These are phyloP conservation scores for Drosophila sordidula DNA, from an alignment of 2,888 invertebrate genomes.

Conservation along the genomic window DNA sequence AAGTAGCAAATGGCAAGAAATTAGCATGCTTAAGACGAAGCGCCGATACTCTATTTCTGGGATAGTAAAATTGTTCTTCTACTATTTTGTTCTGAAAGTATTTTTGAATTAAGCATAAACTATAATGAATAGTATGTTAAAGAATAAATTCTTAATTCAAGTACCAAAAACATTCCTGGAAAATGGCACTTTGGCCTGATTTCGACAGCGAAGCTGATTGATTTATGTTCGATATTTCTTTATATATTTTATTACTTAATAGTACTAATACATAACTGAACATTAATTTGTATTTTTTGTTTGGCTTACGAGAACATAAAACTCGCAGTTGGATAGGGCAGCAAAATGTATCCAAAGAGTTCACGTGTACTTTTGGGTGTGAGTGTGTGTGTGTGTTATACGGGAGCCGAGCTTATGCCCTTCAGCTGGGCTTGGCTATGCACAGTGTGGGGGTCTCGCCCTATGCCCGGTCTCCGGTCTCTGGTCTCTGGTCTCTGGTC, in stretches of 20 bases:
- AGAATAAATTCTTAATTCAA: too few relatives aligned
- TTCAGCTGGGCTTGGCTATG: conserved; percentile 45
- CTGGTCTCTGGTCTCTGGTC: conserved; percentile 38
- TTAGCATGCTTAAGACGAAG: conserved; percentile 5
- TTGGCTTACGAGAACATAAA: too few relatives aligned
- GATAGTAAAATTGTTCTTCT: neutral
- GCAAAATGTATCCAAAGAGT: conserved; percentile 32
- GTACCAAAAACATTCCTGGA: too few relatives aligned
- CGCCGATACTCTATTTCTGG: conserved; percentile 14
- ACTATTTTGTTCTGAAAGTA: too few relatives aligned
- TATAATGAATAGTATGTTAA: too few relatives aligned
- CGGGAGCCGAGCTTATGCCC: conserved; percentile 38
- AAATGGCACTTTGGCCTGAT: too few relatives aligned
- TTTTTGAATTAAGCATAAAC: too few relatives aligned
- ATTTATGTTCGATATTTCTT: too few relatives aligned
- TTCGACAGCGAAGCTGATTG: too few relatives aligned
- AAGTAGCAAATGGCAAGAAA: conserved; percentile 10
- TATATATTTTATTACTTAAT: too few relatives aligned
- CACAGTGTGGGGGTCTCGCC: conserved; percentile 15
- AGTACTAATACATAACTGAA: neutral
- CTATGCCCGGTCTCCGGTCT: conserved; percentile 18
- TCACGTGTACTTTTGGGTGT: conserved; percentile 17
- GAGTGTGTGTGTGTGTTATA: neutral
- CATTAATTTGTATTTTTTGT: neutral
- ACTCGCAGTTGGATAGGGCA: conserved; percentile 25